Base-by-base conservation (phyloP, 1,140 invertebrate species). In the Tachypleus tridentatus region DNA sequence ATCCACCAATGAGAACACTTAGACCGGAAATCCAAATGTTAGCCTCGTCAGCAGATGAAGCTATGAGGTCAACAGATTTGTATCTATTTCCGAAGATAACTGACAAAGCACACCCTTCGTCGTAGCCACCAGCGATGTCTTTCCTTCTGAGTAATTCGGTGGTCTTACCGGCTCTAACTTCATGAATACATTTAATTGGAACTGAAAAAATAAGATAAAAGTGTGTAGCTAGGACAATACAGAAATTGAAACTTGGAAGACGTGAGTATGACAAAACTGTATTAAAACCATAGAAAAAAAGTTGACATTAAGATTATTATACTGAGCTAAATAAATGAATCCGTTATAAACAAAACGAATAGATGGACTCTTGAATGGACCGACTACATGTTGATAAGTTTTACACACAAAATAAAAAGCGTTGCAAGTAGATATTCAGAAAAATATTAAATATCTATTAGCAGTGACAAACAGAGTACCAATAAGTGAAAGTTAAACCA, bases 21-120 rank as follows among this genome's bases (percentile, higher is more conserved):
- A 84, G 73, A 57, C 82, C 82, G 3, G 80, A 82, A 6, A 84
- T 79, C 84, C 84, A 85, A 63, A 85, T 83, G 70, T 83, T 85
- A 6, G 84, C 82, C 72, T 85, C 84, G 67, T 84, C 83, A 6
- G 82, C 76, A 48, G 79, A 78, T 58, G 79, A 76, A 9, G 84
- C 84, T 60, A 85, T 80, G 60, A 85, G 73, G 74, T 85, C 84
- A 58, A 85, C 75, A 48, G 80, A 80, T 58, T 83, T 81, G 74
- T 81, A 85, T 53, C 80, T 77, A 54, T 83, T 82, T 9, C 83
- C 83, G 70, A 84, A 83, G 56, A 86, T 79, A 54, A 85, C 81
- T 51, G 83, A 84, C 72, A 85, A 86, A 54, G 81, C 79, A 72
- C 84, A 84, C 65, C 84, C 84, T 68, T 84, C 77, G 60, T 75